These are phyloP conservation scores for Heliconius hewitsoni DNA, from an alignment of 1,140 invertebrate genomes.

Conservation along the genomic window DNA sequence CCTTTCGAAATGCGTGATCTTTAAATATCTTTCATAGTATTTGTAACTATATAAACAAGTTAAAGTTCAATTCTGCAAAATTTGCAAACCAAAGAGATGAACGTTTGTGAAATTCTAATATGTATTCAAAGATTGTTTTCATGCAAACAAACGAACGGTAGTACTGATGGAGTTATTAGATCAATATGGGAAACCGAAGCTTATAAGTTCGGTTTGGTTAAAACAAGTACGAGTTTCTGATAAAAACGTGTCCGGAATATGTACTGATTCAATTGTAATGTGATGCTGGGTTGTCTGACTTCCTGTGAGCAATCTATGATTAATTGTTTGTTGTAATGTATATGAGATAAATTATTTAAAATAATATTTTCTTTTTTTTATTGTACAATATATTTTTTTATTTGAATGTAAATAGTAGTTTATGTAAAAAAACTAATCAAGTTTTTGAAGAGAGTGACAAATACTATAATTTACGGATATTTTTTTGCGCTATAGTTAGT, in stretches of 20 bases:
- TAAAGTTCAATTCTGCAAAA: not conserved
- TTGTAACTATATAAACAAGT: too few relatives aligned
- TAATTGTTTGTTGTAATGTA: not conserved
- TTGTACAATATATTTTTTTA: too few relatives aligned
- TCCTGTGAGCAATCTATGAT: not conserved
- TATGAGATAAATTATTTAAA: too few relatives aligned
- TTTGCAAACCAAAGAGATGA: not conserved
- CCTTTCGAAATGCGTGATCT: too few relatives aligned
- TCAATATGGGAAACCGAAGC: not conserved
- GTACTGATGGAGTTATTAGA: not conserved
- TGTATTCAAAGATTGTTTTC: not conserved
- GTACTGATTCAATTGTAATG: not conserved
- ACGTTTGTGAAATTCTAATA: not conserved
- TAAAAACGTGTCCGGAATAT: conserved; percentile 3
- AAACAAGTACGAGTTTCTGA: not conserved
- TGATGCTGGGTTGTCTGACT: not conserved
- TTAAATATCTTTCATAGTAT: too few relatives aligned
- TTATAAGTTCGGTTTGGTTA: not conserved
- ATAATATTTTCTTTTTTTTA: too few relatives aligned
- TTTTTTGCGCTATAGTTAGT: too few relatives aligned
- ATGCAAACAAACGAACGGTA: not conserved
- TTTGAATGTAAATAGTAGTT: too few relatives aligned
- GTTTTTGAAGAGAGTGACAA: too few relatives aligned
- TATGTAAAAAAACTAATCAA: too few relatives aligned
- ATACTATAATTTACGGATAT: too few relatives aligned